A percentile compares a stretch with the other conserved stretches of the same genome.
Conservation (phyloP, 2,888 invertebrate species). For the Drosophila tripunctata region DNA sequence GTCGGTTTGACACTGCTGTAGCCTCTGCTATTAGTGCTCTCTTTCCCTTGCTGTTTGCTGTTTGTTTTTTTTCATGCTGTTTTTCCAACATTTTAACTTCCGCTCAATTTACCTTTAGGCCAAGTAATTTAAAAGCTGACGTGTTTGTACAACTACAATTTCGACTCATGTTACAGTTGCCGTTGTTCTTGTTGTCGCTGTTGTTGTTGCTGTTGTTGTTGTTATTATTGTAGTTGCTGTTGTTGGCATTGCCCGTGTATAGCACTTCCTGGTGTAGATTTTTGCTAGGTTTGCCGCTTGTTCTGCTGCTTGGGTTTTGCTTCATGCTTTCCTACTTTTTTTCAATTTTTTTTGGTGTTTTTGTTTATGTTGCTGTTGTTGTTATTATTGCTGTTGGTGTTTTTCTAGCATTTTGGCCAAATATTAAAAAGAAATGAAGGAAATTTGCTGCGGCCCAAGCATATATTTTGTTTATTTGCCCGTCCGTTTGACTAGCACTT, state of each 20-base stretch:
- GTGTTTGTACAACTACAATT: constrained; percentile 82
- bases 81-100: constrained; percentile 82
- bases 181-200: constrained; percentile 43
- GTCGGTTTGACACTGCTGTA: neutral
- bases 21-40: neutral
- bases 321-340: neutral
- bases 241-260: constrained; percentile 77
- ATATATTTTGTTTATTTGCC: constrained; percentile 77
- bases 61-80: constrained; percentile 62
- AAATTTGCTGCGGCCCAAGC: constrained; percentile 48
- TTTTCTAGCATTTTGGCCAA: constrained; percentile 37
- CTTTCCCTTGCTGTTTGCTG: neutral
- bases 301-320: constrained; percentile 53
- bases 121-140: constrained; percentile 83
- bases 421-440: constrained; percentile 63
- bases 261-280: constrained; percentile 79
- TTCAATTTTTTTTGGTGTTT: constrained; percentile 13
- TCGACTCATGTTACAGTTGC: constrained; percentile 76
- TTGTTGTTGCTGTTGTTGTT: constrained; percentile 21
- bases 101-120: constrained; percentile 82
- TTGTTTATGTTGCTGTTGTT: constrained; percentile 20
- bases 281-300: constrained; percentile 70
- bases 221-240: constrained; percentile 28
- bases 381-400: constrained; percentile 20
- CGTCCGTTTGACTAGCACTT: constrained; percentile 60